A percentile compares a stretch with the other conserved stretches of the same genome.
Evolutionary conservation across 2,113 vertebrate genomes (phyloP).

Genomic region (Sturnus vulgaris): DNA sequence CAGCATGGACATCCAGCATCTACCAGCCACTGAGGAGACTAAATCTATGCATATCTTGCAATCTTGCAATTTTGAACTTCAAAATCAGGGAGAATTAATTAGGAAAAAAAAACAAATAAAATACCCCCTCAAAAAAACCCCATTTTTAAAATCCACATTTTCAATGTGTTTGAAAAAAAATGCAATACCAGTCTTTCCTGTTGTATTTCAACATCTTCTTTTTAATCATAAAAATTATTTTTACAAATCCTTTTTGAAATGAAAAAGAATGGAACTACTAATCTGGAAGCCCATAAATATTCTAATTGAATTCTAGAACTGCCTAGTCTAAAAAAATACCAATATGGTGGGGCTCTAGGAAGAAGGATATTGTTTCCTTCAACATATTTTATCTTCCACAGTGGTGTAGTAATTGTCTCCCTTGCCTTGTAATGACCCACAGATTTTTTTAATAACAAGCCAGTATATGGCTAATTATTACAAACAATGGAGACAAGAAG

Average conservation of each 20-base stretch:
- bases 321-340: not conserved
- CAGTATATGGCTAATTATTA: not conserved
- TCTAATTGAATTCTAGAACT: not conserved
- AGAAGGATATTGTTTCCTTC: not conserved
- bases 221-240: not conserved
- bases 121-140: fast-evolving
- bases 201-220: not conserved
- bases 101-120: not conserved
- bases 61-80: not conserved
- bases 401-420: not conserved
- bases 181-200: not conserved
- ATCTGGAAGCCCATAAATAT: not conserved
- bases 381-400: not conserved
- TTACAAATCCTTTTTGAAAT: not conserved
- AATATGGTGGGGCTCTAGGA: fast-evolving
- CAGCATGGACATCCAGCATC: not conserved
- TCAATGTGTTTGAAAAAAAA: not conserved
- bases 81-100: not conserved
- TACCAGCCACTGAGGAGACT: not conserved
- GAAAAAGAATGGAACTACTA: not conserved
- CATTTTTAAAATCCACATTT: not conserved
- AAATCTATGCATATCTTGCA: not conserved
- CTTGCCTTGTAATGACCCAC: not conserved
- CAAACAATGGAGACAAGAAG: not conserved
- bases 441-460: not conserved